These are phyloP conservation scores for Carassius gibelio DNA, from an alignment of 2,113 vertebrate genomes.

Conservation along the genomic window DNA sequence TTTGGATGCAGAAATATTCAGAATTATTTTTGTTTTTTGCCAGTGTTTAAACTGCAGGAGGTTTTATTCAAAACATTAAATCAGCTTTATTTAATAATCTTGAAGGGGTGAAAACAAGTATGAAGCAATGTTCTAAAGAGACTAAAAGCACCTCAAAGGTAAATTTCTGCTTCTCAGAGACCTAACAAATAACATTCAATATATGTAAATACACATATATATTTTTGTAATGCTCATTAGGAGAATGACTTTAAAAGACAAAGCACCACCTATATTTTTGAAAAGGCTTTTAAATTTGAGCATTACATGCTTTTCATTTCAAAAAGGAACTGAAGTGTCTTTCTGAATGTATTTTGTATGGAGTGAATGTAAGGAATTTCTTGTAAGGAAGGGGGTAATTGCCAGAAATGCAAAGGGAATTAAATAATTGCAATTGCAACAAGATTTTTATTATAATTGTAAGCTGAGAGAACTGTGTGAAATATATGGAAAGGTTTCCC, in stretches of 20 bases:
- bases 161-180: neutral
- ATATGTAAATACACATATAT: slow-evolving; percentile 56
- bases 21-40: neutral
- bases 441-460: slow-evolving; percentile 23
- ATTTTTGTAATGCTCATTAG: slow-evolving; percentile 72
- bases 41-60: slow-evolving; percentile 2
- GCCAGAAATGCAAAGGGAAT: slow-evolving; percentile 4
- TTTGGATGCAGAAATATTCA: neutral
- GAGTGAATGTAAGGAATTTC: slow-evolving; percentile 73
- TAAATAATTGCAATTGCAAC: neutral
- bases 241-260: slow-evolving; percentile 57
- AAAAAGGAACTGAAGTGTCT: slow-evolving; percentile 59
- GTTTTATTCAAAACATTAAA: neutral
- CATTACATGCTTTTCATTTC: slow-evolving; percentile 54
- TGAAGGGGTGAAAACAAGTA: slow-evolving; percentile 6
- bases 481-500: slow-evolving; percentile 19
- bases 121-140: neutral
- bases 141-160: neutral
- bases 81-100: neutral
- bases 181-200: slow-evolving; percentile 60
- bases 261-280: slow-evolving; percentile 68
- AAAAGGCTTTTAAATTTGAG: slow-evolving; percentile 68
- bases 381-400: slow-evolving; percentile 51
- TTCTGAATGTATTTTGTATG: slow-evolving; percentile 80
- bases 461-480: slow-evolving; percentile 1